Conservation (phyloP, 2,888 invertebrate species). For the Taenaris catops region DNA sequence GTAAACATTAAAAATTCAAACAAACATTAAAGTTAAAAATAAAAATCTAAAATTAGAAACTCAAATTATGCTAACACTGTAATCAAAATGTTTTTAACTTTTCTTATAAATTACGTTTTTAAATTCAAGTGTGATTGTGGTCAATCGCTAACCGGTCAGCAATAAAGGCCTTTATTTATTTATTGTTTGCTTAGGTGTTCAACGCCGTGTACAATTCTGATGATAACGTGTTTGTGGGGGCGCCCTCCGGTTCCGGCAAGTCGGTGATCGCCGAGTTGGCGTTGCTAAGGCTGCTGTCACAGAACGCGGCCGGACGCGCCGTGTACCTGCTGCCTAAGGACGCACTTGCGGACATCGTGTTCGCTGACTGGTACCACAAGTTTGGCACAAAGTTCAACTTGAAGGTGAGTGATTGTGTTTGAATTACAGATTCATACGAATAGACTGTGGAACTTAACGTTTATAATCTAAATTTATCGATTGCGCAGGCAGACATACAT, state of each 20-base stretch:
- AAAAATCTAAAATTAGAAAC: no score
- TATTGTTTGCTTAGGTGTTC: conserved; percentile 86
- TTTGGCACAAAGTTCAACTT: conserved; percentile 90
- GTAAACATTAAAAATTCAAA: no score
- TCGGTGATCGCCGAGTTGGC: conserved; percentile 98
- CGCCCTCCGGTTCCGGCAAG: conserved; percentile 95
- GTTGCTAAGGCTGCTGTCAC: conserved; percentile 90
- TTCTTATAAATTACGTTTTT: no score
- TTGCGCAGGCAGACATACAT: no score
- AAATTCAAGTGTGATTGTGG: no score
- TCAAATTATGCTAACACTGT: no score
- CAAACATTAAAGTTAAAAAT: no score
- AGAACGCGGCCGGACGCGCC: conserved; percentile 88
- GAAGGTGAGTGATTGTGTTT: conserved; percentile 77
- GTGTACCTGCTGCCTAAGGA: conserved; percentile 97
- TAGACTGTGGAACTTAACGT: no score
- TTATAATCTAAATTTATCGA: no score
- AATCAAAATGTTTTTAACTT: no score
- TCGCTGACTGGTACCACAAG: conserved; percentile 94
- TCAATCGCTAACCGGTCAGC: no score
- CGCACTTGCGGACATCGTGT: conserved; percentile 92
- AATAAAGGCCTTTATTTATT: neutral
- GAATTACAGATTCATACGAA: no score
- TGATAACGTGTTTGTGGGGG: conserved; percentile 98
- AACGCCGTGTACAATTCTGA: conserved; percentile 99